A percentile compares a stretch with the other conserved stretches of the same genome.
These are phyloP conservation scores for Plecotus auritus DNA, from an alignment of 2,113 vertebrate species.

Conservation along the genomic window DNA sequence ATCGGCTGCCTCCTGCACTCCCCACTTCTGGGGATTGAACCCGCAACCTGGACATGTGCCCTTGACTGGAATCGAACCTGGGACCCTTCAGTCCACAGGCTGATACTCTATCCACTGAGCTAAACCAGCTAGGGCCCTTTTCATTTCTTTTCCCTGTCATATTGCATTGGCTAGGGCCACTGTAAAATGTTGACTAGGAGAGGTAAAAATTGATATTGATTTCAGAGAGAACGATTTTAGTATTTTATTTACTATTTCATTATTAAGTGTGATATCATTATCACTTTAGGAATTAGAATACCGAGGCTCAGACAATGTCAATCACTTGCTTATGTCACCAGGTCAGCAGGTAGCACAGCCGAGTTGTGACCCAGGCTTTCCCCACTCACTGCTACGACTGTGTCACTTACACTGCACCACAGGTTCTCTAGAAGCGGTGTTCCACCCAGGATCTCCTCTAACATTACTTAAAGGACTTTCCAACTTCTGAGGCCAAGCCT, in stretches of 20 bases:
- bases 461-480: not conserved
- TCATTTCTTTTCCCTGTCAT: not conserved
- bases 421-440: not conserved
- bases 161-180: not conserved
- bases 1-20: too few relatives aligned
- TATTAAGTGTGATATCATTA: not conserved
- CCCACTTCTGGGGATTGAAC: too few relatives aligned
- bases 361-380: not conserved
- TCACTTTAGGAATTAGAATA: not conserved
- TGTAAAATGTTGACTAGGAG: not conserved
- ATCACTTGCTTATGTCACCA: not conserved
- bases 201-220: not conserved
- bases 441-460: not conserved
- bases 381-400: too few relatives aligned
- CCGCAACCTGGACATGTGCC: too few relatives aligned
- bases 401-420: not conserved
- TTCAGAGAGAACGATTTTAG: not conserved
- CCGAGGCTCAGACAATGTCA: not conserved
- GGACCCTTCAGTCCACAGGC: too few relatives aligned
- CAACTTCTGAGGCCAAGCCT: not conserved
- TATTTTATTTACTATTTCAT: not conserved
- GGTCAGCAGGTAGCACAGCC: not conserved
- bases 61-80: too few relatives aligned
- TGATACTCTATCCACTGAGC: too few relatives aligned
- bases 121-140: not conserved